Percentiles rank a stretch among this genome's conserved stretches.
Conservation (phyloP, 53 echinoderm and acorn worm species). For the Temnopleurus reevesii region DNA sequence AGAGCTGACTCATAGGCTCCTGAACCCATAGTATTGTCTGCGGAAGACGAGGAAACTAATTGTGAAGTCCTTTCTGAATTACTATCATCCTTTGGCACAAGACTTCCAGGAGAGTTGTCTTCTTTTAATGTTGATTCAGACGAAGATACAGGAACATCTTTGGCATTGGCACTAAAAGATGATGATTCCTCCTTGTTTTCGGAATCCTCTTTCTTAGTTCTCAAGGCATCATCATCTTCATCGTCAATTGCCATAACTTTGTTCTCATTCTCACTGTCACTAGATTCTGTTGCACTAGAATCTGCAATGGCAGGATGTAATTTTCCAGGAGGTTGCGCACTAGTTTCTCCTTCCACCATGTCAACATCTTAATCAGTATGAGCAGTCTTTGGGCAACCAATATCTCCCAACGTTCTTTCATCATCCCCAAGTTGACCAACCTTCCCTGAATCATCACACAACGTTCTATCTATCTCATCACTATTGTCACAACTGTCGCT, state of each 20-base stretch:
- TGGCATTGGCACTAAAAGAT: not conserved
- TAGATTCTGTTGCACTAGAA: not conserved
- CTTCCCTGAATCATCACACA: not conserved
- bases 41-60: not conserved
- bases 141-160: not conserved
- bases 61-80: not conserved
- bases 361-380: not conserved
- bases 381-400: not conserved
- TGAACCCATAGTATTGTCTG: not conserved
- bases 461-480: too few species aligned
- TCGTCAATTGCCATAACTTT: not conserved
- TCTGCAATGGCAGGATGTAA: not conserved
- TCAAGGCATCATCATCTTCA: slow-evolving; percentile 36
- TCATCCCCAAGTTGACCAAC: not conserved
- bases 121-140: not conserved
- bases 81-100: slow-evolving; percentile 6
- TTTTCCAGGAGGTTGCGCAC: not conserved
- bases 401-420: not conserved
- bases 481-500: too few species aligned
- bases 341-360: not conserved
- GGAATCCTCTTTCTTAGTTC: not conserved
- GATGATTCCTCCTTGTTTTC: not conserved
- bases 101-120: not conserved
- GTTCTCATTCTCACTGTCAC: not conserved
- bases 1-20: not conserved